Percentiles rank a stretch among this genome's conserved stretches.
These are phyloP conservation scores for Lucilia sericata DNA, from an alignment of 1,140 invertebrate species.

Conservation along the genomic window DNA sequence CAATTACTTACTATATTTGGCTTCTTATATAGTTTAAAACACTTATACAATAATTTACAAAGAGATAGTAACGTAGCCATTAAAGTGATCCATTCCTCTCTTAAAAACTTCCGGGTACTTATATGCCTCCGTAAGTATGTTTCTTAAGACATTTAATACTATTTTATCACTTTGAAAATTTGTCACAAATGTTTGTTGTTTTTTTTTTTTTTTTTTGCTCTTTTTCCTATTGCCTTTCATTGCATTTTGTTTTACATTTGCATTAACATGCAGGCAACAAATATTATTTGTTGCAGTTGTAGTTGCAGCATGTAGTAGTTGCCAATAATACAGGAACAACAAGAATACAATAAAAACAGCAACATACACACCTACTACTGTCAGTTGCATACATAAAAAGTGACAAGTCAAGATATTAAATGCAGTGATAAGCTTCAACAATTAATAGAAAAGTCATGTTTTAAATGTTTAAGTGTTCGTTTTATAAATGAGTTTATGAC, in stretches of 20 bases:
- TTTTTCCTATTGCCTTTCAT: too few relatives aligned
- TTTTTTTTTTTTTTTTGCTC: too few relatives aligned
- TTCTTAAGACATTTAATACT: not conserved
- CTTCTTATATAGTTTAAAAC: too few relatives aligned
- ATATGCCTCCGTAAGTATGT: not conserved
- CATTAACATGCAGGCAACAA: not conserved
- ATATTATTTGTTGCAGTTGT: not conserved
- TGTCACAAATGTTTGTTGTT: slow-evolving; percentile 2
- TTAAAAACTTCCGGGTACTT: not conserved
- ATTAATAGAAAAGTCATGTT: slow-evolving; percentile 16
- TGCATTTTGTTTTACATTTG: not conserved
- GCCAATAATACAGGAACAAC: not conserved
- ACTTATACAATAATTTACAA: too few relatives aligned
- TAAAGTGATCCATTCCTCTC: too few relatives aligned
- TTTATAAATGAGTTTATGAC: slow-evolving; percentile 24
- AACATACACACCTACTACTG: slow-evolving; percentile 13
- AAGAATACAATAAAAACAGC: not conserved
- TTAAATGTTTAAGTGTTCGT: not conserved
- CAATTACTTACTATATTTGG: too few relatives aligned
- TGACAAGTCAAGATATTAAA: slow-evolving; percentile 18
- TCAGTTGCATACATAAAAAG: not conserved
- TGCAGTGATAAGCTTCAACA: slow-evolving; percentile 1
- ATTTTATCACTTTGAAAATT: slow-evolving; percentile 12
- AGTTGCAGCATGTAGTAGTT: not conserved
- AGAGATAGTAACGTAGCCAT: too few relatives aligned